Conservation (phyloP, 2,113 vertebrate genomes). For the Neofelis nebulosa region DNA sequence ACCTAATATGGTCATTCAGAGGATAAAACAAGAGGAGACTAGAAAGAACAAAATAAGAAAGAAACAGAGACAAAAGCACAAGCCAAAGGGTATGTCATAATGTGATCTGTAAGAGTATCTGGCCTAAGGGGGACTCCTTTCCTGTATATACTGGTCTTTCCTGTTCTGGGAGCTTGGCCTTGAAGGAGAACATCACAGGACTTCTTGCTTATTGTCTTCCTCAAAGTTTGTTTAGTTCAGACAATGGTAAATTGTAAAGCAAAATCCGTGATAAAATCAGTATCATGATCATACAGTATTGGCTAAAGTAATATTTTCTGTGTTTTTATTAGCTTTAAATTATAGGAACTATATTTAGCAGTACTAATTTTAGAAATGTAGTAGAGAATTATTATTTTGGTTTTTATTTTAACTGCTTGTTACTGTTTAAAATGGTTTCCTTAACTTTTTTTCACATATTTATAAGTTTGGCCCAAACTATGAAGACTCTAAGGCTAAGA, state of each 20-base stretch:
- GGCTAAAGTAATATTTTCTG: neutral
- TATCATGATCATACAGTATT: neutral
- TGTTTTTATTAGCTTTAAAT: neutral
- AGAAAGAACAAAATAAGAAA: neutral
- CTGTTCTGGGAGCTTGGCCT: neutral
- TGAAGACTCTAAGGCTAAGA: conserved; percentile 92
- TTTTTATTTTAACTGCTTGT: neutral
- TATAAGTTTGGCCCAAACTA: conserved; percentile 93
- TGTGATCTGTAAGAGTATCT: neutral
- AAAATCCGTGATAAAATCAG: neutral
- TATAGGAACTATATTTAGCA: neutral
- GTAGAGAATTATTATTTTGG: neutral
- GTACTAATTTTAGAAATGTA: neutral
- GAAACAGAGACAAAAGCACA: neutral
- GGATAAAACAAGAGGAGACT: neutral
- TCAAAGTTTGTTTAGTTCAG: neutral
- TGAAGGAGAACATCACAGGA: neutral
- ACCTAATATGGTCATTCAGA: neutral
- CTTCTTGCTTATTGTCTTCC: neutral
- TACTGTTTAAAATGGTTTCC: conserved; percentile 53
- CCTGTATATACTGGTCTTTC: accelerated
- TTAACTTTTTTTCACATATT: conserved; percentile 89
- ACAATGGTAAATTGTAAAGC: neutral
- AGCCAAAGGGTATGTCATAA: neutral
- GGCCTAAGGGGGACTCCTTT: accelerated